phyloP scores from a whole-genome alignment of 2,888 invertebrate species.

The Chromoteleia sp. region DNA sequence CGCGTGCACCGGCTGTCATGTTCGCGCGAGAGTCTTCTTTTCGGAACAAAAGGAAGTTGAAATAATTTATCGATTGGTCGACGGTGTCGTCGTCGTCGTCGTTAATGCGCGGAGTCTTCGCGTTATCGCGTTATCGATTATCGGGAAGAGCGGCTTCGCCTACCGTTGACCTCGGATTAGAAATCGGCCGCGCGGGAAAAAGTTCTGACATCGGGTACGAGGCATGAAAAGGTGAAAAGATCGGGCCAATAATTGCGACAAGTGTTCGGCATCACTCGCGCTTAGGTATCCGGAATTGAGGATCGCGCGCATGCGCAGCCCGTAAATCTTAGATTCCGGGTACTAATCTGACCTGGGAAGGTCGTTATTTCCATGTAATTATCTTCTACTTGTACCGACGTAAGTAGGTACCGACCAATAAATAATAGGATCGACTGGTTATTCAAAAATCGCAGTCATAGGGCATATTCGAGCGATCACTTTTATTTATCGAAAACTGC shows the following conservation, averaged over 20 bases:
- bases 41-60: conserved; percentile 32
- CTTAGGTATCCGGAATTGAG: conserved; percentile 30
- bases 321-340: no score
- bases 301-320: no score
- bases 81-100: no score
- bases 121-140: conserved; percentile 40
- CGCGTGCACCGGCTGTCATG: conserved; percentile 43
- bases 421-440: no score
- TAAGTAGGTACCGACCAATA: no score
- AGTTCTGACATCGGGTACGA: conserved; percentile 19
- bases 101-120: conserved; percentile 13
- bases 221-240: conserved; percentile 40
- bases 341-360: no score
- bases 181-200: conserved; percentile 28
- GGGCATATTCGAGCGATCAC: no score
- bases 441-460: no score
- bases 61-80: conserved; percentile 49
- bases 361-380: no score
- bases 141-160: conserved; percentile 11
- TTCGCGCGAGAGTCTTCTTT: conserved; percentile 14
- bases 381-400: no score
- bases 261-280: conserved; percentile 31
- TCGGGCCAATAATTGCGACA: conserved; percentile 39
- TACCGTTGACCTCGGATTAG: conserved; percentile 35
- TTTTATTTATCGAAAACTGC: no score